Base-by-base conservation (phyloP, 2,797 vertebrate species). In the Sebastes itinus region DNA sequence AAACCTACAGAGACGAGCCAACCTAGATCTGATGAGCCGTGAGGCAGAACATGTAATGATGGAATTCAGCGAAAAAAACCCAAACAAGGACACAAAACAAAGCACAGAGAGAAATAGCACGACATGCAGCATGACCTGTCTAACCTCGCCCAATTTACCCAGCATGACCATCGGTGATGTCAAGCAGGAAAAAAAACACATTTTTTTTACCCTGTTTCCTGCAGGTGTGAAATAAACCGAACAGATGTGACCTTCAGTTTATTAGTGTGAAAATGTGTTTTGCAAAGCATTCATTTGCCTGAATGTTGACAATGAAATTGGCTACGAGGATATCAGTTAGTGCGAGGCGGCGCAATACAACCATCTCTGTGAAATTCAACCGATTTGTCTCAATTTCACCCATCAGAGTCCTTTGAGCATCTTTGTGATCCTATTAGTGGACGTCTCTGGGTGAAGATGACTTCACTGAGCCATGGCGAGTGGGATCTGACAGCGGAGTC, bases 321-420 rank as follows among this genome's bases (percentile, higher is more conserved):
- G 61, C 64, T 32, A 8, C 25, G 16, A 85, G 60, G 65, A 83
- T 89, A 82, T 78, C 69, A 79, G 81, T 82, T 85, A 78, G 71
- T 7, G 76, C 60, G 6, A 68, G 66, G 64, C 4, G 12, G 71
- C 46, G 22, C 77, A 49, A 69, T 27, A 30, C 66, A 74, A 30
- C 70, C 83, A 49, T 80, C 16, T 68, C 84, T 72, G 79, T 61
- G 75, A 86, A 90, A 89, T 82, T 75, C 77, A 60, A 62, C 49
- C 84, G 71, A 95, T 95, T 93, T 94, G 89, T 95, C 93, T 95
- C 93, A 92, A 95, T 96, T 94, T 94, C 52, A 52, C 79, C 84
- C 79, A 93, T 94, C 91, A 92, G 92, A 94, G 89, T 83, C 83
- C 81, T 91, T 42, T 63, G 82, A 89, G 92, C 75, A 80, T 90